A percentile compares a stretch with the other conserved stretches of the same genome.
Evolutionary conservation across 2,113 vertebrate species (phyloP).

Genomic region (Ceuthmochares aereus): DNA sequence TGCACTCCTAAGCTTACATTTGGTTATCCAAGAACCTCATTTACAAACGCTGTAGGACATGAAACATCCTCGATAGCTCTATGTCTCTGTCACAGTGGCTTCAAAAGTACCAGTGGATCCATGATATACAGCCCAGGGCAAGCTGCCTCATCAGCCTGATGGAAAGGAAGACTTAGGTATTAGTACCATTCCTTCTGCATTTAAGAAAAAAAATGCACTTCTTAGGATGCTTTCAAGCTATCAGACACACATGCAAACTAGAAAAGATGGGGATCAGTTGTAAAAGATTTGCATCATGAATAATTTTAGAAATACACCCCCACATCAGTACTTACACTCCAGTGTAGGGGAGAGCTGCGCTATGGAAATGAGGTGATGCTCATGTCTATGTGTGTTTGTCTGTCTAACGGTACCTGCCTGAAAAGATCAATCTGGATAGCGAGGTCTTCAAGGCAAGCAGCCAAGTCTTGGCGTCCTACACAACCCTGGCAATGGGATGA

Average conservation of each 20-base stretch:
- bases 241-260: neutral
- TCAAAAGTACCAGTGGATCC: neutral
- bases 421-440: neutral
- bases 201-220: neutral
- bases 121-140: neutral
- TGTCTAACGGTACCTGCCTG: conserved; percentile 22
- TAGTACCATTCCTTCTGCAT: neutral
- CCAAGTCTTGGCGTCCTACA: neutral
- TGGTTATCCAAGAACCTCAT: neutral
- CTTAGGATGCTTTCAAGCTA: neutral
- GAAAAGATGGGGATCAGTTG: neutral
- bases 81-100: neutral
- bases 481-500: neutral
- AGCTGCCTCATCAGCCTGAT: neutral
- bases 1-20: neutral
- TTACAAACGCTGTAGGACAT: neutral
- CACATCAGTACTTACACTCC: neutral
- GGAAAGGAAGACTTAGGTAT: neutral
- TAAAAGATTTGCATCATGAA: neutral
- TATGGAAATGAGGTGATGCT: conserved; percentile 7
- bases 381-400: neutral
- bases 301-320: conserved; percentile 61
- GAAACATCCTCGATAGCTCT: neutral
- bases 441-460: neutral
- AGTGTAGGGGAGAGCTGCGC: conserved; percentile 23